A percentile compares a stretch with the other conserved stretches of the same genome.
Conservation (phyloP, 1,140 invertebrate genomes). For the Oryzaephilus surinamensis region DNA sequence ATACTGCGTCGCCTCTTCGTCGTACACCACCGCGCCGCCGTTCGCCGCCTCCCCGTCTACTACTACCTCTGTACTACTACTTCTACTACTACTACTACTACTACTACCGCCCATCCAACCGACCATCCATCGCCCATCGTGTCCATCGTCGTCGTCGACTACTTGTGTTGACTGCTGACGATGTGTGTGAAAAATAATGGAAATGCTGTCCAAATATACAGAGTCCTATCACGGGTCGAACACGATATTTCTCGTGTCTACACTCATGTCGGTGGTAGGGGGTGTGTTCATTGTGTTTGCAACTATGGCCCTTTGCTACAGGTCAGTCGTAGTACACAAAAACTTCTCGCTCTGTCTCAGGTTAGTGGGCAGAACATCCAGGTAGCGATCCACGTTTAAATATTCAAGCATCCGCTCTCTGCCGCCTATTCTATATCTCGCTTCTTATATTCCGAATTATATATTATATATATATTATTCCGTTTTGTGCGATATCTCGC, state of each 20-base stretch:
- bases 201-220: constrained; percentile 40
- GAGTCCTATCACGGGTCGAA: constrained; percentile 90
- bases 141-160: constrained; percentile 17
- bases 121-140: too few relatives aligned
- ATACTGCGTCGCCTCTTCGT: constrained; percentile 10
- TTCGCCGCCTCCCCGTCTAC: constrained; percentile 13
- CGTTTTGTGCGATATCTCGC: too few relatives aligned
- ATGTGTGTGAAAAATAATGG: constrained; percentile 31
- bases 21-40: too few relatives aligned
- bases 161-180: constrained; percentile 25
- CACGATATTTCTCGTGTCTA: constrained; percentile 92
- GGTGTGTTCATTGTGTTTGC: constrained; percentile 97
- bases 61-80: constrained; percentile 13
- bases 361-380: constrained; percentile 60
- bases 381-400: constrained; percentile 32
- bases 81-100: constrained; percentile 2
- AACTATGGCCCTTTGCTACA: constrained; percentile 97
- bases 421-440: constrained; percentile 22
- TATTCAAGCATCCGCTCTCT: constrained; percentile 30
- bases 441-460: constrained; percentile 18
- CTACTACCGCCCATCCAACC: too few relatives aligned
- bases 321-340: constrained; percentile 97
- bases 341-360: constrained; percentile 94
- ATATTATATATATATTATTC: constrained; percentile 7
- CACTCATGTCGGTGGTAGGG: constrained; percentile 96